Conservation (phyloP, 2,113 vertebrate genomes). For the Anser brachyrhynchus region DNA sequence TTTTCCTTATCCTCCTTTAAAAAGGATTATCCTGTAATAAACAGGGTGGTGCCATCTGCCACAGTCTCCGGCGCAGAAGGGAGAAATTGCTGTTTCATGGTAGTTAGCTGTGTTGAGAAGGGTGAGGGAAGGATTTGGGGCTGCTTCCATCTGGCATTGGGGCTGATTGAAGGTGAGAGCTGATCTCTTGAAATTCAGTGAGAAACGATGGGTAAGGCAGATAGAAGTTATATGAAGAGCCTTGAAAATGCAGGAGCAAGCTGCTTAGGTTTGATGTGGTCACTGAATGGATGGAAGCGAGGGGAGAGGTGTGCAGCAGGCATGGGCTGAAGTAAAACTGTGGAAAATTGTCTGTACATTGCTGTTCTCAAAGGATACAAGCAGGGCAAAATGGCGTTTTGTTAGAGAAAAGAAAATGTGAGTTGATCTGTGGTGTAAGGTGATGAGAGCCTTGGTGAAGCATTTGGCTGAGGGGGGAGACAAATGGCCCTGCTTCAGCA, state of each 20-base stretch:
- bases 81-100: constrained; percentile 54
- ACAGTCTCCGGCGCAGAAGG: constrained; percentile 50
- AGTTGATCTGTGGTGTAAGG: not conserved
- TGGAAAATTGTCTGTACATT: not conserved
- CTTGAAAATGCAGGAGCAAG: not conserved
- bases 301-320: not conserved
- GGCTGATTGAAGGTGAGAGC: constrained; percentile 55
- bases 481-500: constrained; percentile 14
- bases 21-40: constrained; percentile 60
- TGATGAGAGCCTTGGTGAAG: not conserved
- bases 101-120: constrained; percentile 42
- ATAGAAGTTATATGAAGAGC: not conserved
- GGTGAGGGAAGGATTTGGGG: constrained; percentile 17
- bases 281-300: not conserved
- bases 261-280: not conserved
- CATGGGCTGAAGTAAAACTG: not conserved
- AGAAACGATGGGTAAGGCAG: not conserved
- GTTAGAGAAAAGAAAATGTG: constrained; percentile 16
- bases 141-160: constrained; percentile 54
- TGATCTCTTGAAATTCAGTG: constrained; percentile 43
- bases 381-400: not conserved
- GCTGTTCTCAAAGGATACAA: not conserved
- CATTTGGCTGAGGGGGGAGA: not conserved
- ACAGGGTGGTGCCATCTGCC: constrained; percentile 65
- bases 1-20: constrained; percentile 30